These are phyloP conservation scores for Pachyseris speciosa DNA, from an alignment of 64 coral and sea anemone species.

Conservation along the genomic window DNA sequence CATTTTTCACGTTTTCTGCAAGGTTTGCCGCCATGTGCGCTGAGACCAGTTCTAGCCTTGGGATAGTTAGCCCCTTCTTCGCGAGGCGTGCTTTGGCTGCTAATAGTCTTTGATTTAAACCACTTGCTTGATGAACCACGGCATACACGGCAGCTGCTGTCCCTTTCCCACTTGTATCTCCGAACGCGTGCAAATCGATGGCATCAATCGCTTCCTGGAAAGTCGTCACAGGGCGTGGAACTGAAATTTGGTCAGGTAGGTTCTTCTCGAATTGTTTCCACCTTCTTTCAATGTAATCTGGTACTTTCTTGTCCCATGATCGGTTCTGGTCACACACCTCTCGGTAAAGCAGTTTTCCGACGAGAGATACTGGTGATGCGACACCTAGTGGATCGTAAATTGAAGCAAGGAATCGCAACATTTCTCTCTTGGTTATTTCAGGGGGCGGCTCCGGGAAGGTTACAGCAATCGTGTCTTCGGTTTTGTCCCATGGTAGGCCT, in stretches of 20 bases:
- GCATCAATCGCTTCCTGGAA: background rate
- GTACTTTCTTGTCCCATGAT: slow-evolving; percentile 42
- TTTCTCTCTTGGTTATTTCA: slow-evolving; percentile 27
- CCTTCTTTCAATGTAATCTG: background rate
- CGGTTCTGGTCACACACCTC: slow-evolving; percentile 23
- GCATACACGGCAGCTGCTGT: slow-evolving; percentile 32
- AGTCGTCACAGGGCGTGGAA: background rate
- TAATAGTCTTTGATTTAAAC: background rate
- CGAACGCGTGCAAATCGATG: slow-evolving; percentile 7
- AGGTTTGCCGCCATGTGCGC: slow-evolving; percentile 54
- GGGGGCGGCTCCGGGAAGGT: background rate
- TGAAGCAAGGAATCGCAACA: slow-evolving; percentile 12
- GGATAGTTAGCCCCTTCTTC: slow-evolving; percentile 27
- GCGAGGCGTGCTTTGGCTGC: slow-evolving; percentile 22
- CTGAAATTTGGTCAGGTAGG: slow-evolving; percentile 30
- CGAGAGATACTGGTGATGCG: background rate
- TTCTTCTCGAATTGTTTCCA: slow-evolving; percentile 1
- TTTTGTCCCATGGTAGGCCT: slow-evolving; percentile 43
- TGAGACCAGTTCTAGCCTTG: slow-evolving; percentile 28
- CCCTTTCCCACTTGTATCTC: slow-evolving; percentile 23
- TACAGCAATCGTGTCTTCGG: slow-evolving; percentile 30
- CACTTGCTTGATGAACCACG: slow-evolving; percentile 28
- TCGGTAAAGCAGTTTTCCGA: slow-evolving; percentile 37
- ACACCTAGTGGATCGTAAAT: slow-evolving; percentile 35
- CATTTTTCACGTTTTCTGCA: slow-evolving; percentile 38